phyloP scores from a whole-genome alignment of 2,797 vertebrate species.

The Sebastes itinus region DNA sequence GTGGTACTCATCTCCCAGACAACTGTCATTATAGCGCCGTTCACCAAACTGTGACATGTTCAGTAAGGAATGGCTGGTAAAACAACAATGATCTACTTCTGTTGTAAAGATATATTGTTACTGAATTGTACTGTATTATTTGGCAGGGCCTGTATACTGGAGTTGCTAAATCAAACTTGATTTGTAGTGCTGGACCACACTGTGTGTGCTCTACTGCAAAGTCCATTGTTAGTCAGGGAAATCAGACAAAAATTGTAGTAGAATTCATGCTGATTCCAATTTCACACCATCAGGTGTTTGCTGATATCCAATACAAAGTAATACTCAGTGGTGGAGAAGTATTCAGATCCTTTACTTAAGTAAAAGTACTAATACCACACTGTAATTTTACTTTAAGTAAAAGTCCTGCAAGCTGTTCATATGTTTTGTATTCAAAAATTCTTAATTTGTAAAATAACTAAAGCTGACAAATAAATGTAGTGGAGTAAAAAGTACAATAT shows the following conservation, averaged over 20 bases:
- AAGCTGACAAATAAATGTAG: too few species aligned
- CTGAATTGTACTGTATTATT: background rate
- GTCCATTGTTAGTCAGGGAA: background rate
- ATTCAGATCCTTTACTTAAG: too few species aligned
- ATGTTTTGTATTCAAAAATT: too few species aligned
- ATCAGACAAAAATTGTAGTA: background rate
- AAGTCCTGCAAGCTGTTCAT: too few species aligned
- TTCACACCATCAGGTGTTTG: background rate
- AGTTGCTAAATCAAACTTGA: background rate
- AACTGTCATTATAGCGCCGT: background rate
- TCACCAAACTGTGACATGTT: background rate
- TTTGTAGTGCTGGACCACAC: background rate
- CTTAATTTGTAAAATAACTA: too few species aligned
- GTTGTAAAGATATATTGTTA: background rate
- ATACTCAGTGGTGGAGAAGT: background rate
- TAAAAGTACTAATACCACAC: too few species aligned
- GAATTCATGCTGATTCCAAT: background rate
- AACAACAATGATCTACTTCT: background rate
- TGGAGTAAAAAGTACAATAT: too few species aligned
- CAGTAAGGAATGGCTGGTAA: background rate
- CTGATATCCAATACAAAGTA: background rate
- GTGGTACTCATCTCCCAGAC: background rate
- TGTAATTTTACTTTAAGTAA: too few species aligned
- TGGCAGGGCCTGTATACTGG: background rate
- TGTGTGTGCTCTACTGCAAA: background rate